A percentile compares a stretch with the other conserved stretches of the same genome.
Conservation (phyloP, 2,888 invertebrate species). For the Patella caerulea region DNA sequence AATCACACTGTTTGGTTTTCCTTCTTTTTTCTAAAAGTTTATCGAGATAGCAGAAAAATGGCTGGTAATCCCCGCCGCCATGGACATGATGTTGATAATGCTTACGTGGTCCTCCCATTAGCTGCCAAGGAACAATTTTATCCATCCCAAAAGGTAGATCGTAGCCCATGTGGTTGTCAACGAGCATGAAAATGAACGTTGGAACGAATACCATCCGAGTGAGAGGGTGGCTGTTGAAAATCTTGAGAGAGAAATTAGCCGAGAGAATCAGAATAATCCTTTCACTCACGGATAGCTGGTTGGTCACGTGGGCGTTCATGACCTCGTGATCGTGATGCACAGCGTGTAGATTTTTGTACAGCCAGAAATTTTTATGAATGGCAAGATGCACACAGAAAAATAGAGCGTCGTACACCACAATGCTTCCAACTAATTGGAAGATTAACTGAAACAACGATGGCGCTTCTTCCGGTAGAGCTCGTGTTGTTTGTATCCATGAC, state of each 20-base stretch:
- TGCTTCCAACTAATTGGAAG: conserved; percentile 41
- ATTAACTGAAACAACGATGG: conserved; percentile 45
- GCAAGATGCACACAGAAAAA: conserved; percentile 57
- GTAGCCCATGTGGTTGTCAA: conserved; percentile 64
- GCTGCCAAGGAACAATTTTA: conserved; percentile 53
- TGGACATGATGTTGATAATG: conserved; percentile 61
- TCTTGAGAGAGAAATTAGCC: conserved; percentile 60
- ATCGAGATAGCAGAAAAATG: conserved; percentile 63
- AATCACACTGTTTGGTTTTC: conserved; percentile 5
- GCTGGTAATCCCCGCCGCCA: conserved; percentile 57
- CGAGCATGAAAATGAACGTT: conserved; percentile 52
- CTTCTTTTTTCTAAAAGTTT: conserved; percentile 26
- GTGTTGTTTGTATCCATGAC: conserved; percentile 53
- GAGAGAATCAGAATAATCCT: conserved; percentile 53
- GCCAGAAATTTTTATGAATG: conserved; percentile 53
- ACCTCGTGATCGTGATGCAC: conserved; percentile 61
- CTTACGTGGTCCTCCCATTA: conserved; percentile 54
- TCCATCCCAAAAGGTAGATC: conserved; percentile 63
- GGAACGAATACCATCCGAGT: conserved; percentile 61
- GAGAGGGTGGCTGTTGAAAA: conserved; percentile 57
- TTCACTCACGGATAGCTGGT: conserved; percentile 58
- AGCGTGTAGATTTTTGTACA: conserved; percentile 59
- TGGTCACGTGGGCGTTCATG: conserved; percentile 60
- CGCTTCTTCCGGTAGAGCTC: conserved; percentile 52
- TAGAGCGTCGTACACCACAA: conserved; percentile 57